Percentiles rank a stretch among this genome's conserved stretches.
phyloP scores from a whole-genome alignment of 2,888 invertebrate species.

The Pseudeuparius sepicola region DNA sequence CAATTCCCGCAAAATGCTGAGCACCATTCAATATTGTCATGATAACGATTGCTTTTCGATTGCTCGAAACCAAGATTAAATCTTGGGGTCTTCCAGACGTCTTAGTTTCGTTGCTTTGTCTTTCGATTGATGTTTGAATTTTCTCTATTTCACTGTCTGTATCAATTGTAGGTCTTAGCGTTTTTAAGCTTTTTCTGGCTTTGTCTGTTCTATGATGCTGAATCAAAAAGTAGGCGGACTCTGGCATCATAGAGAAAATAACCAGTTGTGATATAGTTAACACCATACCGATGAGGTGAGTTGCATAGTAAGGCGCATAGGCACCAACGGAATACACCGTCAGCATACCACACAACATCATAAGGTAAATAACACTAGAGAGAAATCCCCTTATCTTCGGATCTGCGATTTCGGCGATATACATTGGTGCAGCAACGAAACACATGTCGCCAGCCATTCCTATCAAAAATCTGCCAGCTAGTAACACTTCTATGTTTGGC shows the following conservation, averaged over 20 bases:
- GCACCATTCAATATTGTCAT: constrained; percentile 35
- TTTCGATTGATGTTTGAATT: constrained; percentile 31
- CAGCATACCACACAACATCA: constrained; percentile 34
- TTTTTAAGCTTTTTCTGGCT: constrained; percentile 30
- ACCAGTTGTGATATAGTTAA: constrained; percentile 31
- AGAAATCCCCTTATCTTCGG: constrained; percentile 34
- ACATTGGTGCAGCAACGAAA: constrained; percentile 36
- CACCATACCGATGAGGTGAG: constrained; percentile 32
- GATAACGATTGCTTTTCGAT: constrained; percentile 34
- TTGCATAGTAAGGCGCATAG: constrained; percentile 28
- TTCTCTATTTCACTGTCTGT: constrained; percentile 33
- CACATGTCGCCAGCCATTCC: constrained; percentile 35
- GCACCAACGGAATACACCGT: constrained; percentile 30
- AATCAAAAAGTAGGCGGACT: constrained; percentile 35
- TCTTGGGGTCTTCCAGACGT: constrained; percentile 33
- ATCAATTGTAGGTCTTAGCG: constrained; percentile 25
- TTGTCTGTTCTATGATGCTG: constrained; percentile 28
- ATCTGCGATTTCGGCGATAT: constrained; percentile 35
- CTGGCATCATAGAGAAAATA: constrained; percentile 35
- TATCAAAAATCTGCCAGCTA: constrained; percentile 30
- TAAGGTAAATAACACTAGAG: constrained; percentile 32
- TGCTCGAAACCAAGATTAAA: constrained; percentile 32
- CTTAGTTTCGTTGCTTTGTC: constrained; percentile 32
- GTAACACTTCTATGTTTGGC: constrained; percentile 25
- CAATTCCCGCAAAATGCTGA: constrained; percentile 36